These are phyloP conservation scores for Neelides folsomi DNA, from an alignment of 2,888 invertebrate species.

Conservation along the genomic window DNA sequence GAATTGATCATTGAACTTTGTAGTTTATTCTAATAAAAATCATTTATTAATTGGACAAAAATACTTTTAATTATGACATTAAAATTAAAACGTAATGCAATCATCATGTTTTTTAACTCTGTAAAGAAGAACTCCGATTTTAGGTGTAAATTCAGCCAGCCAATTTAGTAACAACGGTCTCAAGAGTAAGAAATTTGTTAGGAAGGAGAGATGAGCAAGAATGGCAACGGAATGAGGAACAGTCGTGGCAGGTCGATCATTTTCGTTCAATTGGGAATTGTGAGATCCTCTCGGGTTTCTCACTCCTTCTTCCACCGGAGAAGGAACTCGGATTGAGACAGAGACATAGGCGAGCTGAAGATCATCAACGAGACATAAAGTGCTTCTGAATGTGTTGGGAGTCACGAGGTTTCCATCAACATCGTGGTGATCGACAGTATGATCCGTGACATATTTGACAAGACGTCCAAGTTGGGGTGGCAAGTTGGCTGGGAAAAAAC, in stretches of 20 bases:
- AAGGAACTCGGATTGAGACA: slow-evolving; percentile 28
- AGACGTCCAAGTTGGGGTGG: slow-evolving; percentile 16
- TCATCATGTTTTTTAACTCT: too few species aligned
- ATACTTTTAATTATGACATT: too few species aligned
- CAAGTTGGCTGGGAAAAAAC: slow-evolving; percentile 24
- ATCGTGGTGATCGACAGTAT: slow-evolving; percentile 31
- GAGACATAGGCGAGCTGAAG: slow-evolving; percentile 27
- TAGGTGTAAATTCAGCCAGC: slow-evolving; percentile 29
- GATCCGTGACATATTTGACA: slow-evolving; percentile 32
- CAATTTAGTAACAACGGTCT: slow-evolving; percentile 27
- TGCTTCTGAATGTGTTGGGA: slow-evolving; percentile 24
- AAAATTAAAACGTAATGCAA: too few species aligned
- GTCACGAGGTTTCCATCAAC: slow-evolving; percentile 20
- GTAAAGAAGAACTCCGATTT: slow-evolving; percentile 29
- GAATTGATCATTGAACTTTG: slow-evolving; percentile 33
- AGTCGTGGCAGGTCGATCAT: slow-evolving; percentile 22
- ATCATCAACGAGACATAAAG: slow-evolving; percentile 30
- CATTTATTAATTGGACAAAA: too few species aligned
- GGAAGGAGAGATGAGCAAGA: slow-evolving; percentile 24
- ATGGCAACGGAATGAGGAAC: slow-evolving; percentile 32
- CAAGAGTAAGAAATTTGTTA: slow-evolving; percentile 26
- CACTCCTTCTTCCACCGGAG: slow-evolving; percentile 3
- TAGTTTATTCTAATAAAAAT: slow-evolving; percentile 21
- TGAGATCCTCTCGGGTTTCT: not conserved
- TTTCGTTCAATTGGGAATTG: slow-evolving; percentile 9